Evolutionary conservation across 1,140 invertebrate genomes (phyloP), one percentile per base, ranked within the genome.

Genomic region (Drosophila oshimai): DNA sequence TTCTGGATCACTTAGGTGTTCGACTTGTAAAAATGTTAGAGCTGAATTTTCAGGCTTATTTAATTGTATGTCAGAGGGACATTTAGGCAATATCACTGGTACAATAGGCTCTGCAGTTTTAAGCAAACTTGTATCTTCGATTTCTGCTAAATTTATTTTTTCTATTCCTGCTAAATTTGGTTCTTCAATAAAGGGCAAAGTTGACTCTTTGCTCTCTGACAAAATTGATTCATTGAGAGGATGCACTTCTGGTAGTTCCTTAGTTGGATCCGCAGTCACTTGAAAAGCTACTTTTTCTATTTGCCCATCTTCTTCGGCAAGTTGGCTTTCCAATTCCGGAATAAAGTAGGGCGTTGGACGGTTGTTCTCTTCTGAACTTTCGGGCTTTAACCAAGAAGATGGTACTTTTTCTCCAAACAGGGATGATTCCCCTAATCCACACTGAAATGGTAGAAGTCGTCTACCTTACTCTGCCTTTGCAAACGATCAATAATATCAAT

Each of bases 401-500:
- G 36, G 18, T 4, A 13, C 18, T 18, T 12, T 3, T 5, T 13
- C 4, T 3, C 9, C 33, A 24, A 17, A 12, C 2, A 12, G 7
- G 10, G 6, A 13, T n/a, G 26, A 20, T 4, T 51, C 47, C 7
- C 33, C 7, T 0, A 37, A 3, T 1, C 13, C 10, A 36, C 2
- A 7, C 2, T 64, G 36, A 18, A 76, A 65, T 6, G 47, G 39
- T 9, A 55, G 26, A 3, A 57, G 28, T 75, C 34, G 9, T 28
- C 34, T 10, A 44, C 24, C 22, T 58, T 12, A 13, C 26, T 18
- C 4, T 49, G 13, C 6, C 39, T 33, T 4, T 36, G 47, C 10
- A 67, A 33, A 2, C 24, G 29, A 17, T 39, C 51, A 0, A 67
- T 29, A 3, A 47, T 37, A 13, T 44, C 37, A 4, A 29, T 33